Evolutionary conservation across 2,888 invertebrate species (phyloP).

Genomic region (Caenorhabditis afra): DNA sequence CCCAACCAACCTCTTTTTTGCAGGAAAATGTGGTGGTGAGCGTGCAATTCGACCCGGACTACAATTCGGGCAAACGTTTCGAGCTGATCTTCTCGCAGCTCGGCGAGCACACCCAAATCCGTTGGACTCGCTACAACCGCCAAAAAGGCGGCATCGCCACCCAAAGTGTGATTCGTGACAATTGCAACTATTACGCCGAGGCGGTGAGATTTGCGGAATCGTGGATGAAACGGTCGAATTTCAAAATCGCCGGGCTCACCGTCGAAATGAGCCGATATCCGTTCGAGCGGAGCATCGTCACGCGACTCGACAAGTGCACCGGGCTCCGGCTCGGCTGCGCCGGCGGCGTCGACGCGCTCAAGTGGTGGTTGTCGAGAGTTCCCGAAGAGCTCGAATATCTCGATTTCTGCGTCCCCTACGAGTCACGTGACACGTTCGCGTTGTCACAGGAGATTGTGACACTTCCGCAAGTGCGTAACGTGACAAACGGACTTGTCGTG

Average conservation of each 20-base stretch:
- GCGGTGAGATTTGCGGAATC: conserved; percentile 23
- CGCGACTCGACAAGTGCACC: background rate
- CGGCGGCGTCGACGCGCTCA: background rate
- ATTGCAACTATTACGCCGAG: conserved; percentile 11
- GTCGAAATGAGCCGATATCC: conserved; percentile 8
- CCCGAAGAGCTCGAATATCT: conserved; percentile 2
- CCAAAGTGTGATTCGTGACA: background rate
- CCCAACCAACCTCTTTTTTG: background rate
- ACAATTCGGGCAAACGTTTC: conserved; percentile 7
- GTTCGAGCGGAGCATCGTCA: background rate
- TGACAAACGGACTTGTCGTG: background rate
- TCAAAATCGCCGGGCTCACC: background rate
- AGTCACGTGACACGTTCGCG: background rate
- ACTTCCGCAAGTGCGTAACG: background rate
- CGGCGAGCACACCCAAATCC: conserved; percentile 12
- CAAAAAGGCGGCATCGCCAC: background rate
- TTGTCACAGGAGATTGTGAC: background rate
- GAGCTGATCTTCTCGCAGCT: conserved; percentile 10
- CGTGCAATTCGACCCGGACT: conserved; percentile 7
- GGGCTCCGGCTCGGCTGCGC: background rate
- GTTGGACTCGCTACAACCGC: background rate
- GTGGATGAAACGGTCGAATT: conserved; percentile 15
- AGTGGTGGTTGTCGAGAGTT: conserved; percentile 2
- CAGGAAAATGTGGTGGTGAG: conserved; percentile 18
- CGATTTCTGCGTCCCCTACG: background rate